Conservation (phyloP, 2,113 vertebrate species). For the Atherinomorus stipes region DNA sequence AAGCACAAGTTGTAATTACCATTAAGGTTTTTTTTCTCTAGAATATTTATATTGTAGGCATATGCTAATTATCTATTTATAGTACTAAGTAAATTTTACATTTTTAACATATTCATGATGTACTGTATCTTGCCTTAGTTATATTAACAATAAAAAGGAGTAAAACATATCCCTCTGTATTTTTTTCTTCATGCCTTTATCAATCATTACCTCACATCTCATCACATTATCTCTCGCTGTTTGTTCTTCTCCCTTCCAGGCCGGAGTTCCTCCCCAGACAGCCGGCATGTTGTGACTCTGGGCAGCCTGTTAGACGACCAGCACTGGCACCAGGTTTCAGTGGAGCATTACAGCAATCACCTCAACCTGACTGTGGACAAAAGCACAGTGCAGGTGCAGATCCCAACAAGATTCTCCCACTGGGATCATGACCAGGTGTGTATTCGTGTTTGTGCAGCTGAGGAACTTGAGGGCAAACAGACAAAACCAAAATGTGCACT, state of each 20-base stretch:
- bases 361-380: constrained; percentile 94
- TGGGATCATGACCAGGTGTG: constrained; percentile 90
- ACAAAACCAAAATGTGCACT: not conserved
- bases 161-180: not conserved
- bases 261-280: constrained; percentile 71
- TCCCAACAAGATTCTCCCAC: constrained; percentile 84
- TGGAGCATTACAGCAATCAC: constrained; percentile 86
- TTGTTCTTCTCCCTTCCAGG: constrained; percentile 68
- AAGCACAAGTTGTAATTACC: no score
- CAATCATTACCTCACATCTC: not conserved
- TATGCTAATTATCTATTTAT: no score
- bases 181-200: not conserved
- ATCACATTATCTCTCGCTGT: not conserved
- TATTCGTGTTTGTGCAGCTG: not conserved
- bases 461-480: not conserved
- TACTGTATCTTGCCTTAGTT: no score
- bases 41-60: no score
- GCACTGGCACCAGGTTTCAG: constrained; percentile 90
- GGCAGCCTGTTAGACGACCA: constrained; percentile 95
- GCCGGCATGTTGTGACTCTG: constrained; percentile 78
- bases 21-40: no score
- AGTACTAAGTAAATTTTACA: no score
- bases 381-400: constrained; percentile 83
- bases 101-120: no score
- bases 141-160: no score